A percentile compares a stretch with the other conserved stretches of the same genome.
Evolutionary conservation across 2,113 vertebrate genomes (phyloP).

Genomic region (Cisticola juncidis): DNA sequence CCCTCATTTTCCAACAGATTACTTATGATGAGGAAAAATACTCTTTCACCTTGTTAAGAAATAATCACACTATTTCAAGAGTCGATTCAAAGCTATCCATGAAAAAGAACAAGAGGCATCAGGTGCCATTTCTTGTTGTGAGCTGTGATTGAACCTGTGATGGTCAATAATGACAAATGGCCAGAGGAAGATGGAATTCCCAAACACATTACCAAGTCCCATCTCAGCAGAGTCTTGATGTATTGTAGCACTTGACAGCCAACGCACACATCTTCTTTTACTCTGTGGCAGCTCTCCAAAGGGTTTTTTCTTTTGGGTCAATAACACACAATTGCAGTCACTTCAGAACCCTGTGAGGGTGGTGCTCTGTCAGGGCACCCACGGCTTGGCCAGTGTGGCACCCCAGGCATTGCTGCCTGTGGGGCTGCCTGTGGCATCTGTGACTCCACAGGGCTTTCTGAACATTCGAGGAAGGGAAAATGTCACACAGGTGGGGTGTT

Average conservation of each 20-base stretch:
- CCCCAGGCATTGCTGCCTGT: background rate
- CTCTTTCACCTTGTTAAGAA: background rate
- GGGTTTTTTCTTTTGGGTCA: background rate
- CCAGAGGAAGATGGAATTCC: background rate
- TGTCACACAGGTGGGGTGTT: accelerated
- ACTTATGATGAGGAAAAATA: background rate
- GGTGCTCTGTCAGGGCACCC: background rate
- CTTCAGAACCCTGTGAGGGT: background rate
- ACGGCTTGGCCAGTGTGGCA: accelerated
- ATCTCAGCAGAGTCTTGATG: background rate
- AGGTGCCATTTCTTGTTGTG: background rate
- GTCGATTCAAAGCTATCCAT: background rate
- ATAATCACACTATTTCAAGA: background rate
- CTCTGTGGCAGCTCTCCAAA: background rate
- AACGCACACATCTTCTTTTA: background rate
- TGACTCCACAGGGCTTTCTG: background rate
- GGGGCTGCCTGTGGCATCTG: background rate
- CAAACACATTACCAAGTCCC: background rate
- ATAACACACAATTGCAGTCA: background rate
- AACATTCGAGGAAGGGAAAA: background rate
- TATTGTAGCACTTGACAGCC: constrained; percentile 9
- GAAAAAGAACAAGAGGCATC: background rate
- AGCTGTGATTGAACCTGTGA: background rate
- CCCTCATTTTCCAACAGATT: background rate
- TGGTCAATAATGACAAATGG: background rate